A percentile compares a stretch with the other conserved stretches of the same genome.
These are phyloP conservation scores for Arctocebus calabarensis DNA, from an alignment of 2,797 vertebrate species.

Conservation along the genomic window DNA sequence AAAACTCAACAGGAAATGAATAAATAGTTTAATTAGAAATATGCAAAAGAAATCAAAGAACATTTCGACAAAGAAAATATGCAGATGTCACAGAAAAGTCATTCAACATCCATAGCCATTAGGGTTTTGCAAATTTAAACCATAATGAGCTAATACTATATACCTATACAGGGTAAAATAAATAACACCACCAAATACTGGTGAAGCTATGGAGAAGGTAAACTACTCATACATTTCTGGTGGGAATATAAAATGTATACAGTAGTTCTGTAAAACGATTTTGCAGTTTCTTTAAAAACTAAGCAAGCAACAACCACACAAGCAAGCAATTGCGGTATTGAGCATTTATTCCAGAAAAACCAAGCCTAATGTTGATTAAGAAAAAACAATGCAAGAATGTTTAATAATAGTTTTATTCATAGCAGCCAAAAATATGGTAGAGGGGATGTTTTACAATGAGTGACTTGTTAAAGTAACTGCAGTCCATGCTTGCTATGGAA, in stretches of 20 bases:
- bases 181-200: background rate
- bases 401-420: constrained; percentile 10
- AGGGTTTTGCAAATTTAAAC: background rate
- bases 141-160: background rate
- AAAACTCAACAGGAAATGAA: background rate
- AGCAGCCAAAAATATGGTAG: background rate
- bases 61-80: background rate
- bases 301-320: background rate
- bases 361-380: background rate
- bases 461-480: background rate
- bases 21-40: background rate
- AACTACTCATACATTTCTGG: background rate
- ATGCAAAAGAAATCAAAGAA: background rate
- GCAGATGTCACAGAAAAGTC: background rate
- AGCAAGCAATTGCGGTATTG: background rate
- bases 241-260: background rate
- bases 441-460: background rate
- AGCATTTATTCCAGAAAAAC: background rate
- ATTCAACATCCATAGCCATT: background rate
- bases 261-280: background rate
- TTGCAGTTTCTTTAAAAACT: background rate
- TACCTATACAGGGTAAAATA: background rate
- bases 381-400: background rate
- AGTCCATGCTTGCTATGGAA: background rate
- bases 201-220: background rate